Conservation (phyloP, 2,113 vertebrate genomes). For the Periophthalmodon schlosseri region DNA sequence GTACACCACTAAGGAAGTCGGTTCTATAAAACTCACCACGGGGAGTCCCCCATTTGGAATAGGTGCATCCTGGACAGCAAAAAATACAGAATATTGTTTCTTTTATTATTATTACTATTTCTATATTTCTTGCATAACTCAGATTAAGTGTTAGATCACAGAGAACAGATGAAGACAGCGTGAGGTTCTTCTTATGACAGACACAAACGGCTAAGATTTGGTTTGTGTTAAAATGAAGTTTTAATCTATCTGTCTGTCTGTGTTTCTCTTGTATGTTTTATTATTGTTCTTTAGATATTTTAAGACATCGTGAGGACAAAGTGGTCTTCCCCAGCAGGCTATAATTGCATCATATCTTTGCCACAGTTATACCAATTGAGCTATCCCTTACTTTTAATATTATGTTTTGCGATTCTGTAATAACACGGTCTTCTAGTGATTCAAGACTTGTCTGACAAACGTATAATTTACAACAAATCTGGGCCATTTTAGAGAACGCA, state of each 20-base stretch:
- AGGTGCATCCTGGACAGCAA: constrained; percentile 33
- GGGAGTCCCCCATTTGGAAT: constrained; percentile 19
- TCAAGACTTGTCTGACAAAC: too few relatives aligned
- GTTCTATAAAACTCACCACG: constrained; percentile 26
- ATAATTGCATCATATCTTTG: too few relatives aligned
- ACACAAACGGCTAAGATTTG: background rate
- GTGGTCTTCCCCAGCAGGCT: too few relatives aligned
- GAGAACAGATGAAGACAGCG: background rate
- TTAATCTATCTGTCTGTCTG: background rate
- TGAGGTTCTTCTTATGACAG: background rate
- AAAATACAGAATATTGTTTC: background rate
- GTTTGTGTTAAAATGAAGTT: background rate
- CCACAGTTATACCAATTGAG: too few relatives aligned
- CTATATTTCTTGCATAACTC: background rate
- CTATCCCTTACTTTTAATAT: too few relatives aligned
- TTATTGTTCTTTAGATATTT: too few relatives aligned
- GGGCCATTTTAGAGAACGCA: background rate
- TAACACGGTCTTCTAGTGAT: too few relatives aligned
- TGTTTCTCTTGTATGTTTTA: too few relatives aligned
- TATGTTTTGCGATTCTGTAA: too few relatives aligned
- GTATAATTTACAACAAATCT: background rate
- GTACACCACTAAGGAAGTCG: background rate
- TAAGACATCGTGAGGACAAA: too few relatives aligned
- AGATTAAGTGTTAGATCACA: background rate
- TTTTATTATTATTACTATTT: background rate